phyloP scores from a whole-genome alignment of 2,113 vertebrate genomes.

The Alces alces region DNA sequence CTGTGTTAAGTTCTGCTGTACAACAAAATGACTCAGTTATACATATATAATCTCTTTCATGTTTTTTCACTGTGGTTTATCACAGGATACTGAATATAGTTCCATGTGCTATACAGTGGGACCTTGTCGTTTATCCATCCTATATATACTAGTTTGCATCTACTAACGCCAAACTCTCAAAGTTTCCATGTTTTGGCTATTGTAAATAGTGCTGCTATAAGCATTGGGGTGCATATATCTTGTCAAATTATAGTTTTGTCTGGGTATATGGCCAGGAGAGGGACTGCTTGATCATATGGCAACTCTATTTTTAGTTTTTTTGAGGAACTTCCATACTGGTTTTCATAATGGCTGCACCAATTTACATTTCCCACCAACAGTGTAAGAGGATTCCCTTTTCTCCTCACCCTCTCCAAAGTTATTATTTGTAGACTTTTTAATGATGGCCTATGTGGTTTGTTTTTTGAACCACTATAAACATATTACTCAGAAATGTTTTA shows the following conservation, averaged over 20 bases:
- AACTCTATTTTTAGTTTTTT: background rate
- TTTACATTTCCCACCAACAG: background rate
- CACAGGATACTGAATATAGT: background rate
- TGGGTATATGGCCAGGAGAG: background rate
- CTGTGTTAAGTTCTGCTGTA: background rate
- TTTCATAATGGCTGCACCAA: background rate
- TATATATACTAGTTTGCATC: background rate
- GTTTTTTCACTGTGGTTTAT: background rate
- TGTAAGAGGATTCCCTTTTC: background rate
- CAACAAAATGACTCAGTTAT: background rate
- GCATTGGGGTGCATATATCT: background rate
- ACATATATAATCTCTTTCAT: background rate
- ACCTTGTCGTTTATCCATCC: background rate
- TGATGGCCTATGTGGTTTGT: background rate
- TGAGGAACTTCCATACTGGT: background rate
- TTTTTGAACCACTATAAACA: background rate
- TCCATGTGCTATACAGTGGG: background rate
- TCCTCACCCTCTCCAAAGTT: background rate
- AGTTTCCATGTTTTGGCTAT: background rate
- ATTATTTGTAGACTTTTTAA: background rate
- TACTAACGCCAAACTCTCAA: background rate
- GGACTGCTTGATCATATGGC: background rate
- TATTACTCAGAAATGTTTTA: background rate
- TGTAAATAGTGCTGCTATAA: background rate
- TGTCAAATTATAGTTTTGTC: background rate